Evolutionary conservation across 2,888 invertebrate species (phyloP), one percentile per base, ranked within the genome.

Genomic region (Anorthoa munda): DNA sequence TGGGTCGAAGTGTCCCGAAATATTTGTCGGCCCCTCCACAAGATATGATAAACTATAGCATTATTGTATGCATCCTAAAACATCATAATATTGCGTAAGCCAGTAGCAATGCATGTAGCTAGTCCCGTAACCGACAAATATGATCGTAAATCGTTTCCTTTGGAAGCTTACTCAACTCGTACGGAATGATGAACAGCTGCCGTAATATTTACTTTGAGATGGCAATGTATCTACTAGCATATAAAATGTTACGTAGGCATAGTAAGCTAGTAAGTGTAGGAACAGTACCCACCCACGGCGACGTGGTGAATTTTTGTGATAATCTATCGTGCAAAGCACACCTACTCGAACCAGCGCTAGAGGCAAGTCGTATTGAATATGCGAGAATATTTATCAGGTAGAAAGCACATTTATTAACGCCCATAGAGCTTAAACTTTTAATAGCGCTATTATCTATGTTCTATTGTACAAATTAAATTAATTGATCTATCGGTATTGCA

Each of bases 361-460:
- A 84, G 81, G 88, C 88, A 75, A 72, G 68, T 73, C 75, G 79
- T 77, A 86, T 86, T 88, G 83, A 87, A 87, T 86, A 80, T 77
- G 79, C 81, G 48, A 80, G 63, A 83, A 79, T 79, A 75, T 70
- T 70, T 77, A 83, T 58, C 31, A 60, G 60, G 58, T 76, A 80
- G 81, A 82, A 82, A 82, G 68, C 72, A 58, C 51, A 72, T 69
- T 75, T 79, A 60, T 79, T 67, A 60, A 75, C 79, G 51, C 69
- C 81, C 69, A 74, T 60, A 53, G 45, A 78, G 4, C 26, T 66
- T 51, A 11, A 53, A 69, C 13, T 51, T 81, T 66, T 66, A 72
- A 79, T 72, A 71, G 61, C 45, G 18, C 66, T 67, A 67, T 74
- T 60, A 73, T 68, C 45, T 66, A 65, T 74, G 50, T 63, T 71